Conservation (phyloP, 2,888 invertebrate genomes). For the Parnassius mnemosyne region DNA sequence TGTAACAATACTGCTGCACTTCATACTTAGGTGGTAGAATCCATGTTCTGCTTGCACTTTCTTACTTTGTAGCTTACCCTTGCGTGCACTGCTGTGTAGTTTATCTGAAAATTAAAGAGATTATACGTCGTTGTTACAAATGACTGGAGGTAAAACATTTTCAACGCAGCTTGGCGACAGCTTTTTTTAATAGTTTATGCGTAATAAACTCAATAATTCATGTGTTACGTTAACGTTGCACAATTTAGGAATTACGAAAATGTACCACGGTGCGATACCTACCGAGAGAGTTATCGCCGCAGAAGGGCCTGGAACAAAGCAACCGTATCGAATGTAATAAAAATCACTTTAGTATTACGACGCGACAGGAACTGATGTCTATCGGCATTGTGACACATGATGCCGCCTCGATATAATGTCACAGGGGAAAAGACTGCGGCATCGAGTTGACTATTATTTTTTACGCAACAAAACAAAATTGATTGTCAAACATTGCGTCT, state of each 20-base stretch:
- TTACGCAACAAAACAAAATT: slow-evolving; percentile 70
- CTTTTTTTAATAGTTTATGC: no score
- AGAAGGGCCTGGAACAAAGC: slow-evolving; percentile 66
- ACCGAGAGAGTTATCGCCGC: slow-evolving; percentile 30
- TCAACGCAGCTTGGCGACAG: no score
- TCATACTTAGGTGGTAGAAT: no score
- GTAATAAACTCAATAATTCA: no score
- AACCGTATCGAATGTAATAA: slow-evolving; percentile 78
- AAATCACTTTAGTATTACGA: slow-evolving; percentile 76
- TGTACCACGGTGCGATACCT: not conserved
- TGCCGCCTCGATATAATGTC: slow-evolving; percentile 71
- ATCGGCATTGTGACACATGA: slow-evolving; percentile 74
- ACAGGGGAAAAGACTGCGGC: slow-evolving; percentile 63
- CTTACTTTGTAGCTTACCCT: no score
- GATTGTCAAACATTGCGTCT: slow-evolving; percentile 42
- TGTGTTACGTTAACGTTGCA: not conserved
- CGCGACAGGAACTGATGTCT: slow-evolving; percentile 75
- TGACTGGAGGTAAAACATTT: no score
- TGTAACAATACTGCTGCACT: no score
- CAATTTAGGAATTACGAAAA: not conserved
- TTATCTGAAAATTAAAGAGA: no score
- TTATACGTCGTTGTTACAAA: no score
- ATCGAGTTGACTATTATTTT: slow-evolving; percentile 72
- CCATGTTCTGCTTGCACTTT: no score
- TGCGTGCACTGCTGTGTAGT: no score